phyloP scores from a whole-genome alignment of 2,113 vertebrate genomes.

The Cettia cetti region DNA sequence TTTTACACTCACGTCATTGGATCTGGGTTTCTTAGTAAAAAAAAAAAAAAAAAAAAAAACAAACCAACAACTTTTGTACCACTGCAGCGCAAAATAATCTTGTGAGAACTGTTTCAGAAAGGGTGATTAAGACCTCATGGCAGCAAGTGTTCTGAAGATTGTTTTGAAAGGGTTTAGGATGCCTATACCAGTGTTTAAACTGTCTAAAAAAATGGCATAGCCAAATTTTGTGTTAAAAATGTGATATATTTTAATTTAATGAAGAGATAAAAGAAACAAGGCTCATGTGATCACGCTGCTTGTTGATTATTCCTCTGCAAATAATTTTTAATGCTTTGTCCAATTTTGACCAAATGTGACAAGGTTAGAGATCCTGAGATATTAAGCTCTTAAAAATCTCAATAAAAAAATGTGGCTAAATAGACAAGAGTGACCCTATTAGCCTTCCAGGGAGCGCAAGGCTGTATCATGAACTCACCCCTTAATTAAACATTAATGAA shows the following conservation, averaged over 20 bases:
- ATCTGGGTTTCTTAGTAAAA: not conserved
- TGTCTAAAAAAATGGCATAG: not conserved
- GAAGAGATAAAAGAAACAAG: not conserved
- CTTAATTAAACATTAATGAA: constrained; percentile 47
- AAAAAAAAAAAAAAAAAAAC: constrained; percentile 1
- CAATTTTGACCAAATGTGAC: not conserved
- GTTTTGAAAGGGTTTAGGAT: constrained; percentile 44
- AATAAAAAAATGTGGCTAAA: constrained; percentile 10
- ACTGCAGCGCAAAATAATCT: constrained; percentile 35
- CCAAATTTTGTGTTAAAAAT: not conserved
- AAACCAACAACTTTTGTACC: not conserved
- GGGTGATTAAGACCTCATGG: constrained; percentile 42
- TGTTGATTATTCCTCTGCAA: not conserved
- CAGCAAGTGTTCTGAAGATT: constrained; percentile 45
- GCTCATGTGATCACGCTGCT: not conserved
- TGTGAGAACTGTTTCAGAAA: not conserved
- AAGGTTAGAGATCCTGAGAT: constrained; percentile 16
- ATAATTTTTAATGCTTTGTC: not conserved
- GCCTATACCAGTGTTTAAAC: constrained; percentile 13
- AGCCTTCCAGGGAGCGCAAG: constrained; percentile 16
- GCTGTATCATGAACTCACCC: constrained; percentile 7
- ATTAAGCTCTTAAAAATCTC: constrained; percentile 23
- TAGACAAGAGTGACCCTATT: constrained; percentile 30
- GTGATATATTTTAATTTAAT: not conserved
- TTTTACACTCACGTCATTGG: not conserved